Percentiles rank a stretch among this genome's conserved stretches.
phyloP scores from a whole-genome alignment of 2,113 vertebrate species.

The Chiloscyllium plagiosum region DNA sequence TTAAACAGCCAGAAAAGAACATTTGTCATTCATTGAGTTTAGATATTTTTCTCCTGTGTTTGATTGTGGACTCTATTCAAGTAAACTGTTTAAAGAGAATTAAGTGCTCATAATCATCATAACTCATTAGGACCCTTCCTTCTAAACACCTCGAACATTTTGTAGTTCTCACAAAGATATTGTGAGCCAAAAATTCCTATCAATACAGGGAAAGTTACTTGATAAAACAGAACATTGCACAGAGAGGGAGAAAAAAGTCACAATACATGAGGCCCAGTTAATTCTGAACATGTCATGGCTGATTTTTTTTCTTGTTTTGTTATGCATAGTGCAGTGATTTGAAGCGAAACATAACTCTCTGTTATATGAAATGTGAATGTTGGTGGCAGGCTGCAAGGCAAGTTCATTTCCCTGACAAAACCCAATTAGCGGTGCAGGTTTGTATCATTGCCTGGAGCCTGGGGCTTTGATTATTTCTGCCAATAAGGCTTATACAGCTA shows the following conservation, averaged over 20 bases:
- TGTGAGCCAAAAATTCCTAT: neutral
- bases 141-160: neutral
- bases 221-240: neutral
- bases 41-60: neutral
- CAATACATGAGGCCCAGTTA: neutral
- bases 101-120: neutral
- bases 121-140: neutral
- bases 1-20: neutral
- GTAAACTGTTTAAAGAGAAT: slow-evolving; percentile 22
- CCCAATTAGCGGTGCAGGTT: slow-evolving; percentile 14
- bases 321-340: neutral
- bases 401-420: slow-evolving; percentile 7
- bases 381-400: neutral
- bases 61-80: neutral
- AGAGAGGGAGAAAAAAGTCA: neutral
- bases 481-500: slow-evolving; percentile 9
- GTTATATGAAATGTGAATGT: neutral
- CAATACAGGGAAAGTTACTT: neutral
- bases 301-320: neutral
- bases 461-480: neutral
- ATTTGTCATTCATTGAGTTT: neutral
- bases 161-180: neutral
- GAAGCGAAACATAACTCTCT: slow-evolving; percentile 1
- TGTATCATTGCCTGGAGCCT: slow-evolving; percentile 8
- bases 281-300: neutral